Percentiles rank a stretch among this genome's conserved stretches.
These are phyloP conservation scores for Leucophenga varia DNA, from an alignment of 1,140 invertebrate genomes.

Conservation along the genomic window DNA sequence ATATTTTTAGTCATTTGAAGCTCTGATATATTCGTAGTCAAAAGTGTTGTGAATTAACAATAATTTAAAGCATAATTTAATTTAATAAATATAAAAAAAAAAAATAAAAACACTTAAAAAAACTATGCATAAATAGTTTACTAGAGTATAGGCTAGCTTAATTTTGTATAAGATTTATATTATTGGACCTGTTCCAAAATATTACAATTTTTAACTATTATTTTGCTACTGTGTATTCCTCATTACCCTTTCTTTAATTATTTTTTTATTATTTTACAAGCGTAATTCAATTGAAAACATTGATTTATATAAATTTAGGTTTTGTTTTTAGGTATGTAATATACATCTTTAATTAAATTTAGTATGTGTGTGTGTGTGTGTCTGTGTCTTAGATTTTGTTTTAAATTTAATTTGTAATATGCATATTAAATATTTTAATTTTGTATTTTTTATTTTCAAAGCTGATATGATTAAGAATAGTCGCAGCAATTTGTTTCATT, in stretches of 20 bases:
- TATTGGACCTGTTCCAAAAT: constrained; percentile 3
- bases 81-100: too few relatives aligned
- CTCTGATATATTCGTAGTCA: too few relatives aligned
- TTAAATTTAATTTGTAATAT: too few relatives aligned
- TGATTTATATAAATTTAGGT: constrained; percentile 3
- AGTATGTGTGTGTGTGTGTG: constrained; percentile 3
- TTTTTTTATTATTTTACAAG: constrained; percentile 1
- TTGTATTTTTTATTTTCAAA: constrained; percentile 2
- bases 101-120: too few relatives aligned
- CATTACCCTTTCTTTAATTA: constrained; percentile 4
- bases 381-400: too few relatives aligned
- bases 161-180: constrained; percentile 2
- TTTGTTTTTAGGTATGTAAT: constrained; percentile 7
- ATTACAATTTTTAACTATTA: not conserved
- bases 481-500: not conserved
- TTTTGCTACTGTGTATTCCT: not conserved
- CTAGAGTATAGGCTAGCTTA: too few relatives aligned
- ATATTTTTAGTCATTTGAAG: too few relatives aligned
- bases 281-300: not conserved
- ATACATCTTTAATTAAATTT: constrained; percentile 4
- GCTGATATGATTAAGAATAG: constrained; percentile 9
- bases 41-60: too few relatives aligned
- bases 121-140: too few relatives aligned
- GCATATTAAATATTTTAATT: too few relatives aligned
- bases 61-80: too few relatives aligned